Evolutionary conservation across 2,797 vertebrate genomes (phyloP), one percentile per base, ranked within the genome.

Genomic region (Labroides dimidiatus): DNA sequence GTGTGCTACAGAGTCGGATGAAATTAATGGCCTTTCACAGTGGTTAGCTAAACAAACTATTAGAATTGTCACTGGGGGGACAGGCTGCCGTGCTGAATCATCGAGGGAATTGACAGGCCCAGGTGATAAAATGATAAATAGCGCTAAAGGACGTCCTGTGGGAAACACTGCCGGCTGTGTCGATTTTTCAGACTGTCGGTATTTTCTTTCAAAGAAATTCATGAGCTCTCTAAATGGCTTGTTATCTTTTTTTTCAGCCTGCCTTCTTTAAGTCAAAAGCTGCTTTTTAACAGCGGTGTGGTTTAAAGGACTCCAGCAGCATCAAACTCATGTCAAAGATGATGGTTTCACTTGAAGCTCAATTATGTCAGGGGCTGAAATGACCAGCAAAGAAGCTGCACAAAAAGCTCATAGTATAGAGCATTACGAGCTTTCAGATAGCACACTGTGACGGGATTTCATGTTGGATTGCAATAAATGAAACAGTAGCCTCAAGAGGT

Each of bases 1-100:
- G 21, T 43, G 63, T 65, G 58, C 72, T 59, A 57, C 43, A 37
- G 62, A 74, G 69, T 77, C 1, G 17, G 63, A 55, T 69, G 50
- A 75, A 86, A 91, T 88, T 36, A 87, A 93, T 88, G 82, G 83
- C 43, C 74, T 82, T 87, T 87, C 62, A 83, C 20, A 20, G 61
- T 84, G 66, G 84, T 78, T 81, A 81, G 77, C 81, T 84, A 77
- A 87, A 87, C 78, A 87, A 81, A 87, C 77, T 82, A 77, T 84
- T 80, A 70, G 59, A 71, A 77, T 44, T 77, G 74, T 70, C 77
- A 63, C 72, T 20, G 69, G 52, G 81, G 81, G 72, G 80, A 64
- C 56, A 73, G 50, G 64, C 63, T 71, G 83, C 65, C 75, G 69
- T 48, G 56, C 64, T 74, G 75, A 84, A 86, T 85, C 77, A 86